These are phyloP conservation scores for Thecocarcelia acutangulata DNA, from an alignment of 2,888 invertebrate genomes.

Conservation along the genomic window DNA sequence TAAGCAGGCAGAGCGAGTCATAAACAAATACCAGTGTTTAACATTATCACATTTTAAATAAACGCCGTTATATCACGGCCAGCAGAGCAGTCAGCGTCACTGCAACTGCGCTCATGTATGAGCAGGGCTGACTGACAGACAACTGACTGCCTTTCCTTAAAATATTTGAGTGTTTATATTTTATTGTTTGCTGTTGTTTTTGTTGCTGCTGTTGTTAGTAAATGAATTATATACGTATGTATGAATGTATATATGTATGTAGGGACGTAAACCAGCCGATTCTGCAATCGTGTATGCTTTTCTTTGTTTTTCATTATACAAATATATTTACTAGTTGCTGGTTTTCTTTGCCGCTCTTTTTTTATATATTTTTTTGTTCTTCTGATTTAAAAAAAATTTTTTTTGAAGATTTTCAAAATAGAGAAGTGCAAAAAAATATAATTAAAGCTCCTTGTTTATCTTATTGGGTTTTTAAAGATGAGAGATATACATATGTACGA, in stretches of 20 bases:
- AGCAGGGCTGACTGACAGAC: background rate
- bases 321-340: slow-evolving; percentile 21
- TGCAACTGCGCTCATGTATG: background rate
- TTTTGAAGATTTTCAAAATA: background rate
- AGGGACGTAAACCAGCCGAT: slow-evolving; percentile 5
- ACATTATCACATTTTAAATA: slow-evolving; percentile 51
- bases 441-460: slow-evolving; percentile 1
- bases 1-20: background rate
- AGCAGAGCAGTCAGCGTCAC: background rate
- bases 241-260: too few species aligned
- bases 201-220: slow-evolving; percentile 22
- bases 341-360: background rate
- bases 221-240: slow-evolving; percentile 12
- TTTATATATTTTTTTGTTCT: background rate
- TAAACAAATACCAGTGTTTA: slow-evolving; percentile 15
- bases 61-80: slow-evolving; percentile 37
- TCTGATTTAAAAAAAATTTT: slow-evolving; percentile 2
- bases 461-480: background rate
- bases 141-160: background rate
- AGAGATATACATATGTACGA: background rate
- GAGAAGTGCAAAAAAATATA: background rate
- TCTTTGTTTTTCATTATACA: background rate
- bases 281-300: slow-evolving; percentile 16
- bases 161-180: slow-evolving; percentile 40
- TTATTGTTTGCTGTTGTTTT: slow-evolving; percentile 12